Conservation (phyloP, 2,888 invertebrate species). For the Parthenolecanium corni region DNA sequence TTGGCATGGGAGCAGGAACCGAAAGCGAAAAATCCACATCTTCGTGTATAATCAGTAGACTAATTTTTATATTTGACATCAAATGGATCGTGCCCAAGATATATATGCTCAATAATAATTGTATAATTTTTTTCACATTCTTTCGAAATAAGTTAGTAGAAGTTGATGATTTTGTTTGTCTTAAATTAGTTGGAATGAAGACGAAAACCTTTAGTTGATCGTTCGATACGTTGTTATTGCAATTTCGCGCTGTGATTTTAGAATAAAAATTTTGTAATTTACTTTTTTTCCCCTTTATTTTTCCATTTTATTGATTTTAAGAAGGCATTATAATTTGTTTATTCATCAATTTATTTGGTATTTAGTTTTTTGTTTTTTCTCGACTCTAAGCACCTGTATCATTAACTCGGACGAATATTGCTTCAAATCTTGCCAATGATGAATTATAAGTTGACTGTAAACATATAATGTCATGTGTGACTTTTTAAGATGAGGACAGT, state of each 20-base stretch:
- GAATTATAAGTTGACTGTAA: not conserved
- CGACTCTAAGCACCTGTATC: not conserved
- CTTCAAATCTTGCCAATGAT: constrained; percentile 5
- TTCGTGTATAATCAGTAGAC: not conserved
- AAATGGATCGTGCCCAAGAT: not conserved
- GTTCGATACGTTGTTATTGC: not conserved
- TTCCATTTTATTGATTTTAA: not conserved
- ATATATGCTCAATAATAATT: not conserved
- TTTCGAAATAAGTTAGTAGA: no score
- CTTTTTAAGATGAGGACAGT: no score
- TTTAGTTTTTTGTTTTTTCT: not conserved
- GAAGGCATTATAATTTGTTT: no score
- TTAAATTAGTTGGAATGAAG: no score
- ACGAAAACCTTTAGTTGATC: no score
- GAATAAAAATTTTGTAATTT: constrained; percentile 3
- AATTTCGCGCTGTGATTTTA: constrained; percentile 24
- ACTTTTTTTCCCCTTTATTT: constrained; percentile 2
- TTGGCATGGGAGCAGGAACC: no score
- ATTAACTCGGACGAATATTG: not conserved
- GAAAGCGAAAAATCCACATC: not conserved
- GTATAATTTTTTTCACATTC: not conserved
- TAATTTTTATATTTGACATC: no score
- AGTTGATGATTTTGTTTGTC: no score
- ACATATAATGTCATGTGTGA: no score
- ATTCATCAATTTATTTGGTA: not conserved